These are phyloP conservation scores for Cyprinodon variegatus DNA, from an alignment of 2,113 vertebrate genomes.

Conservation along the genomic window DNA sequence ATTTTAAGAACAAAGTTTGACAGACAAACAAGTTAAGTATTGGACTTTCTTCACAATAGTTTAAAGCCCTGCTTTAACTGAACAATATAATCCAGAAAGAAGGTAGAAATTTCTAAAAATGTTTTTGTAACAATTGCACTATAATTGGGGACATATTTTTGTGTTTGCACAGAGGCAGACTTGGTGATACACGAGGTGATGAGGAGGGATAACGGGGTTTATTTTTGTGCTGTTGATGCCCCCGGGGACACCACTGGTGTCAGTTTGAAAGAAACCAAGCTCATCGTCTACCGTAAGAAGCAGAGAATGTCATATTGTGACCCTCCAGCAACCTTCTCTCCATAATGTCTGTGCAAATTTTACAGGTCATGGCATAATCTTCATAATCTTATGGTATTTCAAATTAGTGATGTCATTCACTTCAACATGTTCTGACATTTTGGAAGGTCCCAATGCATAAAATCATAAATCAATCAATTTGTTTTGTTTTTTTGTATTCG, in stretches of 20 bases:
- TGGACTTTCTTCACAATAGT: neutral
- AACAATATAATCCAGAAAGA: neutral
- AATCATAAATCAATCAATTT: no score
- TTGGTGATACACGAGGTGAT: constrained; percentile 93
- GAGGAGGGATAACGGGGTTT: constrained; percentile 98
- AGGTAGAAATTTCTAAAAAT: no score
- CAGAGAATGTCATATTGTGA: neutral
- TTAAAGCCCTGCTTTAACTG: neutral
- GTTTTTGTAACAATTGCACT: neutral
- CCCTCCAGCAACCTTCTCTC: no score
- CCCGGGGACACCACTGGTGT: constrained; percentile 90
- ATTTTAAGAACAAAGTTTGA: no score
- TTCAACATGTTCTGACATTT: no score
- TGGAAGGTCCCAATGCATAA: no score
- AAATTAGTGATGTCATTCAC: no score
- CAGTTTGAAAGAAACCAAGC: constrained; percentile 87
- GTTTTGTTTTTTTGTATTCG: no score
- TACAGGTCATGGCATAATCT: no score
- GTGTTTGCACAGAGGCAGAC: constrained; percentile 84
- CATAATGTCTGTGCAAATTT: no score
- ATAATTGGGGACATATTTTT: constrained; percentile 3
- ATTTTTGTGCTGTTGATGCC: constrained; percentile 88
- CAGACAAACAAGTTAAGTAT: neutral
- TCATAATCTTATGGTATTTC: no score
- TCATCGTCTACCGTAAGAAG: constrained; percentile 91